Evolutionary conservation across 2,888 invertebrate species (phyloP).

Genomic region (Eristalinus sepulchralis): DNA sequence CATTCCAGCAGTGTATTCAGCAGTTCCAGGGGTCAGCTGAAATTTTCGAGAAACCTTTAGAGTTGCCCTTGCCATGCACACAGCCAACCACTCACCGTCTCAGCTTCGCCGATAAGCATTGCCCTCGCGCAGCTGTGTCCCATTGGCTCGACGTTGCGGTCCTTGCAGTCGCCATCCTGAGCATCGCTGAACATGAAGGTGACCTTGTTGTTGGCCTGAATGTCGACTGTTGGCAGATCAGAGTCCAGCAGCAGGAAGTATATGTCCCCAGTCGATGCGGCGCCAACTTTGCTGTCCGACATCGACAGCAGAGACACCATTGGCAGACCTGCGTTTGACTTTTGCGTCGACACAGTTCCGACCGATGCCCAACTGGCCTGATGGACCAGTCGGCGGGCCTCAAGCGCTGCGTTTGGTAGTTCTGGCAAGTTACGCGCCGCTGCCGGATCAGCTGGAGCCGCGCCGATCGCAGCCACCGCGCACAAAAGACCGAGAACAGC

Average conservation of each 20-base stretch:
- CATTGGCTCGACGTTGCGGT: conserved; percentile 33
- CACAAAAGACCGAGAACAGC: conserved; percentile 24
- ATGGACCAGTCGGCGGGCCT: conserved; percentile 52
- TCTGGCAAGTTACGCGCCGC: not conserved
- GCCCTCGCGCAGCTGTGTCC: conserved; percentile 40
- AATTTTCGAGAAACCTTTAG: not conserved
- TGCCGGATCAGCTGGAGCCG: not conserved
- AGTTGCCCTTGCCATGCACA: not conserved
- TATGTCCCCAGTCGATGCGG: conserved; percentile 34
- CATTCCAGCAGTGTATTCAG: conserved; percentile 11
- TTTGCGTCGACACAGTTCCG: conserved; percentile 30
- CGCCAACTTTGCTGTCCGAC: conserved; percentile 41
- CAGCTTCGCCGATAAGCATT: conserved; percentile 42
- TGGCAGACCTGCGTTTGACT: conserved; percentile 17
- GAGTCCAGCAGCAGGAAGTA: conserved; percentile 42
- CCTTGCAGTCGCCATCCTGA: conserved; percentile 49
- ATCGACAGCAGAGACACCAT: conserved; percentile 45
- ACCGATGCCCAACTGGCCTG: conserved; percentile 59
- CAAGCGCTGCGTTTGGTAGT: conserved; percentile 25
- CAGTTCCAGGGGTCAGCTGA: conserved; percentile 24
- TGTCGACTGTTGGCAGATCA: conserved; percentile 30
- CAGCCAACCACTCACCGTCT: conserved; percentile 9
- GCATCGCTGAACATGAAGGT: conserved; percentile 59
- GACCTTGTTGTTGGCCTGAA: conserved; percentile 38
- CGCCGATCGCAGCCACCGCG: conserved; percentile 19